Base-by-base conservation (phyloP, 2,797 vertebrate species). In the Centroberyx gerrardi region DNA sequence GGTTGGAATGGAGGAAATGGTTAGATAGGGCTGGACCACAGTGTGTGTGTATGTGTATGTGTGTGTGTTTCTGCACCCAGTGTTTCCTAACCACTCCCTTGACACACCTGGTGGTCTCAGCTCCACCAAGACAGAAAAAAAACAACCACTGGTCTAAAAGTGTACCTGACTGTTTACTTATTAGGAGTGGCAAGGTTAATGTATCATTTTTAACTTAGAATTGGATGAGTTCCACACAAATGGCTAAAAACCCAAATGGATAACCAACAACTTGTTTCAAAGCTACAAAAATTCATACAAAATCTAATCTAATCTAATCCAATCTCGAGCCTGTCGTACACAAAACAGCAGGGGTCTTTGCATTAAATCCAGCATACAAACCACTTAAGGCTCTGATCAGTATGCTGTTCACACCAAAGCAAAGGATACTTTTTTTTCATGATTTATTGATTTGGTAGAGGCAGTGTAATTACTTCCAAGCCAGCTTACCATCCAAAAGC, bases 401-500 rank as follows among this genome's bases (percentile, higher is more conserved):
- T 46, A 78, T 65, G 53, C 54, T 56, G 54, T 54, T 61, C 59
- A 68, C 17, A 8, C 15, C 8, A 18, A 17, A 73, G 48, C 44
- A 66, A 10, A 68, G 38, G 62, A 7, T 12, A 62, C 8, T 44
- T 67, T 52, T 52, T 31, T 62, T 59, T 13, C 8, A 74, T 73
- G 42, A 81, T 83, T 60, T 76, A 73, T 74, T 76, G 63, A 79
- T 76, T 76, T 10, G 46, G 28, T 49, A 61, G 62, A 76, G 73
- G 72, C 38, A 44, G 48, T 68, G 22, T 55, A 59, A 80, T 76
- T 55, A 68, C 68, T 81, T 73, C 69, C 5, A 72, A 59, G 54
- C 40, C 36, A 59, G 70, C 94, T 93, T 93, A 99, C 98, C 98
- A 91, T 98, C 98, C 72, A 99, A 88, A 52, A 98, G 94, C 71